Conservation (phyloP, 2,888 invertebrate species). For the Tachystola acroxantha region DNA sequence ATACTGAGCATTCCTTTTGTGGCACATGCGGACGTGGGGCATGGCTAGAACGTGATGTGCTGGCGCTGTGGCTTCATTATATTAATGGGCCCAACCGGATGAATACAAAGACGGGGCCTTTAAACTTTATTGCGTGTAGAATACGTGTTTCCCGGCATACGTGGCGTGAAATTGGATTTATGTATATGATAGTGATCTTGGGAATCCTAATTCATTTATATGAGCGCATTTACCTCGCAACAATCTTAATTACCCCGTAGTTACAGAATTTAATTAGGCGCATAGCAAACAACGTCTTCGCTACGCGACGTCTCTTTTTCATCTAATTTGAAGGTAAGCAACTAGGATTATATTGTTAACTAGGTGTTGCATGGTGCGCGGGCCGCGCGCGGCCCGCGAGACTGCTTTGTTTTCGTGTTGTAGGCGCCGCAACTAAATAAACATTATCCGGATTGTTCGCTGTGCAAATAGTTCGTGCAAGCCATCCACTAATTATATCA, state of each 20-base stretch:
- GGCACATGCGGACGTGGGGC: conserved; percentile 67
- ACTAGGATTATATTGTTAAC: too few relatives aligned
- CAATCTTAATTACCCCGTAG: conserved; percentile 2
- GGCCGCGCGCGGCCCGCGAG: too few relatives aligned
- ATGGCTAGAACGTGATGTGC: conserved; percentile 62
- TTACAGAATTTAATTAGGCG: not conserved
- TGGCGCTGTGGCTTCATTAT: conserved; percentile 70
- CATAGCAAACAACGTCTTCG: not conserved
- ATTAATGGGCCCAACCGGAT: conserved; percentile 71
- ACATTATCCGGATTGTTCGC: too few relatives aligned
- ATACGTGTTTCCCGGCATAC: conserved; percentile 43
- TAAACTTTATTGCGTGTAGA: conserved; percentile 60
- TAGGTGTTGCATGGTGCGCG: too few relatives aligned
- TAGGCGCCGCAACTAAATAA: too few relatives aligned
- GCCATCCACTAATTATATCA: too few relatives aligned
- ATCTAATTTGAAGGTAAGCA: too few relatives aligned
- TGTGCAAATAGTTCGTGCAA: too few relatives aligned
- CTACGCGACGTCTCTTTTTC: too few relatives aligned
- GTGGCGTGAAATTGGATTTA: conserved; percentile 51
- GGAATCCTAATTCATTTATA: conserved; percentile 19
- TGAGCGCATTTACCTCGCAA: not conserved
- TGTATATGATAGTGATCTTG: conserved; percentile 31
- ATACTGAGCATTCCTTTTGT: conserved; percentile 72
- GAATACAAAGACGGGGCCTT: conserved; percentile 69
- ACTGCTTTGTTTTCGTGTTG: too few relatives aligned